Conservation (phyloP, 2,888 invertebrate species). For the Andrena bucephala region DNA sequence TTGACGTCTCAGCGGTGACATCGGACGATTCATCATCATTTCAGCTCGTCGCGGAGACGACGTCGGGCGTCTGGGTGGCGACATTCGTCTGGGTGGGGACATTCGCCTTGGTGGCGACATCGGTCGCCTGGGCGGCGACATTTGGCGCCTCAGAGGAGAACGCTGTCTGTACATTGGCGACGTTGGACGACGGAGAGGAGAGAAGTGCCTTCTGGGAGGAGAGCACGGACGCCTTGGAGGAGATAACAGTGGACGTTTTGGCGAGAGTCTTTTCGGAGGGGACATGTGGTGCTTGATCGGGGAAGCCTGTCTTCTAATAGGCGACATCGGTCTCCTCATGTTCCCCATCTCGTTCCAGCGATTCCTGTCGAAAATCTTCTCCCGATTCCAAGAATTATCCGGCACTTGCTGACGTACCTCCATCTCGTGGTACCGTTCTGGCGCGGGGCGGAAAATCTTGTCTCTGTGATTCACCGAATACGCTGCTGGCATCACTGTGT, state of each 20-base stretch:
- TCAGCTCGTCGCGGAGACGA: constrained; percentile 55
- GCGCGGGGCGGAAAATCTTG: constrained; percentile 9
- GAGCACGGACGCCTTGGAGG: constrained; percentile 65
- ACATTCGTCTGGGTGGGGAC: constrained; percentile 50
- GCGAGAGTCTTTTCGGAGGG: constrained; percentile 64
- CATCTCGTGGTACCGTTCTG: constrained; percentile 49
- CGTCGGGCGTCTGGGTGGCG: constrained; percentile 56
- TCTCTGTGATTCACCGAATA: background rate
- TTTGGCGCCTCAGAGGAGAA: constrained; percentile 54
- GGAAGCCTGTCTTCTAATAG: constrained; percentile 57
- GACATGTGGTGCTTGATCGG: constrained; percentile 52
- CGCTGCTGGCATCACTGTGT: constrained; percentile 59
- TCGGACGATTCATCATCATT: constrained; percentile 38
- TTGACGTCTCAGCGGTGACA: constrained; percentile 61
- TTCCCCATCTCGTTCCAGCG: constrained; percentile 55
- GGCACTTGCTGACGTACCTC: constrained; percentile 55
- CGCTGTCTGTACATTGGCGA: constrained; percentile 45
- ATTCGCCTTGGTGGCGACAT: constrained; percentile 39
- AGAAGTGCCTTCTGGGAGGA: constrained; percentile 67
- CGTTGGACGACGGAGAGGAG: constrained; percentile 34
- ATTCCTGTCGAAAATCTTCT: constrained; percentile 47
- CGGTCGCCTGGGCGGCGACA: constrained; percentile 46
- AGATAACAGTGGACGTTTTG: constrained; percentile 69
- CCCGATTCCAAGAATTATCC: constrained; percentile 63
- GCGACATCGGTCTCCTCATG: constrained; percentile 55